These are phyloP conservation scores for Bagarius yarrelli DNA, from an alignment of 2,113 vertebrate species.

Conservation along the genomic window DNA sequence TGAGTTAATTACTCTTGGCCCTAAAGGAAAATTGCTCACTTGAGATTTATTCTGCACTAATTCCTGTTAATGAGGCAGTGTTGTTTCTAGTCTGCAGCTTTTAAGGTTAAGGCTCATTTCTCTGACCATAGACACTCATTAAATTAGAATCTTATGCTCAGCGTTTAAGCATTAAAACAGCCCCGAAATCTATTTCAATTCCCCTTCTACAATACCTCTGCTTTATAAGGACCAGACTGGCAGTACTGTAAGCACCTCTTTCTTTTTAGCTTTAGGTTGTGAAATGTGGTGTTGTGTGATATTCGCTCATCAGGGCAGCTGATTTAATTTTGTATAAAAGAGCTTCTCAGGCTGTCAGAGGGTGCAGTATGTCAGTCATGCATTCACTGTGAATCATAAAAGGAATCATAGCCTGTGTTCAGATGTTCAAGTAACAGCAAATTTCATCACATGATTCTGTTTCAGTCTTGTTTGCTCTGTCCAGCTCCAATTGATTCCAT, in stretches of 20 bases:
- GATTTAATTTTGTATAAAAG: constrained; percentile 26
- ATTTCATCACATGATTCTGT: constrained; percentile 29
- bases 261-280: constrained; percentile 1
- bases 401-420: constrained; percentile 3
- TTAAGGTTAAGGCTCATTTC: constrained; percentile 3
- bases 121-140: constrained; percentile 31
- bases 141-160: constrained; percentile 27
- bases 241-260: neutral
- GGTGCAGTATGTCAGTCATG: constrained; percentile 25
- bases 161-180: constrained; percentile 17
- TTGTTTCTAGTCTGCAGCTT: constrained; percentile 37
- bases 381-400: constrained; percentile 44
- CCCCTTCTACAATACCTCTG: neutral
- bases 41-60: constrained; percentile 22
- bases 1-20: constrained; percentile 12
- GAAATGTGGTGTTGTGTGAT: constrained; percentile 14
- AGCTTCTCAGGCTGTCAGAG: constrained; percentile 31
- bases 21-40: constrained; percentile 17
- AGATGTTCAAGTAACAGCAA: constrained; percentile 18
- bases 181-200: neutral
- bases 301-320: constrained; percentile 20
- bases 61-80: constrained; percentile 34
- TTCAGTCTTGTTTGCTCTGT: constrained; percentile 8
- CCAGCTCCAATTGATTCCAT: neutral
- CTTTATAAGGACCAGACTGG: neutral